These are phyloP conservation scores for Seriola aureovittata DNA, from an alignment of 2,113 vertebrate genomes.

Conservation along the genomic window DNA sequence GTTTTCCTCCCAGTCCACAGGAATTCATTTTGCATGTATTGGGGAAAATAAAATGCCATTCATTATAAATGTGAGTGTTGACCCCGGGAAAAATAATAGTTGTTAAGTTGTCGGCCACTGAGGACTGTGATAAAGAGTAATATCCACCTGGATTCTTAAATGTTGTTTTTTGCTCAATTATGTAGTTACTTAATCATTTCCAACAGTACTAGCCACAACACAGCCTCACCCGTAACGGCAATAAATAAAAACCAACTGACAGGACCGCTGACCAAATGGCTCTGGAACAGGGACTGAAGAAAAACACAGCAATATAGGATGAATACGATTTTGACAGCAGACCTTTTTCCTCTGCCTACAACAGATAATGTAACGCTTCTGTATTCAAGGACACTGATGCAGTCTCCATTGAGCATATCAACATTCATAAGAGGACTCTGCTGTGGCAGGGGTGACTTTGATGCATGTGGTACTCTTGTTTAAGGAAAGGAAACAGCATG, in stretches of 20 bases:
- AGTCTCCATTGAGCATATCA: conserved; percentile 68
- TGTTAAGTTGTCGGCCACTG: not conserved
- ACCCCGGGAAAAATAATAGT: conserved; percentile 26
- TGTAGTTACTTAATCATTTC: conserved; percentile 31
- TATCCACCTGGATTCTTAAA: conserved; percentile 35
- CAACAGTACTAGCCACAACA: conserved; percentile 18
- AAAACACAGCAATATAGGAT: conserved; percentile 21
- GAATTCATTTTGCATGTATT: conserved; percentile 11
- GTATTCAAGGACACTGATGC: conserved; percentile 76
- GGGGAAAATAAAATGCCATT: conserved; percentile 25
- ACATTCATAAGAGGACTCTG: conserved; percentile 71
- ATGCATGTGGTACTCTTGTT: conserved; percentile 76
- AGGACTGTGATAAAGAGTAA: not conserved
- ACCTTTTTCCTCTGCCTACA: conserved; percentile 54
- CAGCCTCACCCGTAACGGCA: conserved; percentile 14
- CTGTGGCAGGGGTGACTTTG: conserved; percentile 78
- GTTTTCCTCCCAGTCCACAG: conserved; percentile 36
- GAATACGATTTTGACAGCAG: conserved; percentile 53
- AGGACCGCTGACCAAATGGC: conserved; percentile 47
- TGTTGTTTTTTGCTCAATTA: conserved; percentile 4
- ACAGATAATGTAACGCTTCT: conserved; percentile 66
- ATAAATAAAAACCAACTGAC: conserved; percentile 42
- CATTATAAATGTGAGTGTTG: not conserved
- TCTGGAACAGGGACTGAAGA: conserved; percentile 13
- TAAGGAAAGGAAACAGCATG: conserved; percentile 66